Evolutionary conservation across 30 jellyfish, hydroid and myxozoan species (phyloP).

Genomic region (Hydractinia echinata): DNA sequence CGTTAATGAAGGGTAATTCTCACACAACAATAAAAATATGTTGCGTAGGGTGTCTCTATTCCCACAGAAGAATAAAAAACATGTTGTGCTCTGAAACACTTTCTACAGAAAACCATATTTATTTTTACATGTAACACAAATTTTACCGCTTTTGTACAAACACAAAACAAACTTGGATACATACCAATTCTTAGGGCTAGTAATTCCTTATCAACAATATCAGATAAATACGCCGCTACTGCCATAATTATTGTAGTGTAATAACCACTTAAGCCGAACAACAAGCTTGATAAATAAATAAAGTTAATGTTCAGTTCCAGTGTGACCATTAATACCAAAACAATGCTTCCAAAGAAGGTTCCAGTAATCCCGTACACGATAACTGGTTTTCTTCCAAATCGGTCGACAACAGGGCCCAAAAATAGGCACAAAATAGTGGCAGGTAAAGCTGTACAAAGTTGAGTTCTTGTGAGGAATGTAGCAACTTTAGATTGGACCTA

Average conservation of each 20-base stretch:
- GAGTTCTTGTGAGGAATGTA: background rate
- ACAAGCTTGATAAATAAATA: background rate
- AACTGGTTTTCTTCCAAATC: conserved; percentile 11
- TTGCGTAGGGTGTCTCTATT: too few relatives aligned
- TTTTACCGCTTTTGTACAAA: too few relatives aligned
- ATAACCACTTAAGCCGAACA: conserved; percentile 9
- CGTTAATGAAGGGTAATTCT: too few relatives aligned
- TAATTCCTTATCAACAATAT: background rate
- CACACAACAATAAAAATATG: too few relatives aligned
- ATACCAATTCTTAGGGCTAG: conserved; percentile 21
- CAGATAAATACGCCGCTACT: conserved; percentile 6
- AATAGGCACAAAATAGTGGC: background rate
- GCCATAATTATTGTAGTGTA: conserved; percentile 1
- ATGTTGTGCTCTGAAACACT: too few relatives aligned
- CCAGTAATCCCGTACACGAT: background rate
- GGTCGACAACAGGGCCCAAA: conserved; percentile 20
- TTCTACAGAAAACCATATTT: too few relatives aligned
- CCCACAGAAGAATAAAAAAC: too few relatives aligned
- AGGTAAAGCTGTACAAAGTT: background rate
- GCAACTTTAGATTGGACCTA: background rate
- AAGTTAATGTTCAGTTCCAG: background rate
- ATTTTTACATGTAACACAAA: too few relatives aligned
- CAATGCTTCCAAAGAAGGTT: background rate
- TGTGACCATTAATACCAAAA: background rate
- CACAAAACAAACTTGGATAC: background rate